A percentile compares a stretch with the other conserved stretches of the same genome.
These are phyloP conservation scores for Anoplius nigerrimus DNA, from an alignment of 2,888 invertebrate genomes.

Conservation along the genomic window DNA sequence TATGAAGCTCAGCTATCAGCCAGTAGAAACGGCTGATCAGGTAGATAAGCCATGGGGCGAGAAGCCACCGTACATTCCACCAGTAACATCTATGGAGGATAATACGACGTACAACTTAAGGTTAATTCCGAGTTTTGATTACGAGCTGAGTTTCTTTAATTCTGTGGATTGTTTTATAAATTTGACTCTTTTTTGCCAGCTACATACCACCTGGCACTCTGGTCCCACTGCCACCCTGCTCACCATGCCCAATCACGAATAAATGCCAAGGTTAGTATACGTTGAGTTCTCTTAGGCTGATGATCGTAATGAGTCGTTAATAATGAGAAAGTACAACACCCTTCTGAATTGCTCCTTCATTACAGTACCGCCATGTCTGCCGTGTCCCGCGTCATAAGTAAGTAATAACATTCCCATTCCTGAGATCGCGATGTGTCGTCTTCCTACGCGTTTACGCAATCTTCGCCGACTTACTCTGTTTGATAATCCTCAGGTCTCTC, in stretches of 20 bases:
- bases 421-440: neutral
- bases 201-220: slow-evolving; percentile 66
- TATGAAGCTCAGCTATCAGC: slow-evolving; percentile 77
- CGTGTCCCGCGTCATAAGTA: slow-evolving; percentile 32
- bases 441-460: no score
- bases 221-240: slow-evolving; percentile 43
- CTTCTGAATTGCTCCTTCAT: neutral
- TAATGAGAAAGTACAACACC: neutral
- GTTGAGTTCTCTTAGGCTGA: neutral
- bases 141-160: neutral
- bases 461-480: no score
- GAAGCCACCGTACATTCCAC: slow-evolving; percentile 53
- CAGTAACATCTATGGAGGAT: slow-evolving; percentile 61
- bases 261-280: slow-evolving; percentile 16
- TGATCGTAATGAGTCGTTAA: neutral
- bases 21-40: slow-evolving; percentile 45
- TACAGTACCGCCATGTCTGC: slow-evolving; percentile 29
- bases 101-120: slow-evolving; percentile 69
- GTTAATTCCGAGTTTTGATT: no score
- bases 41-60: slow-evolving; percentile 58
- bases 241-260: slow-evolving; percentile 16
- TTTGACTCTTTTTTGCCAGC: slow-evolving; percentile 49
- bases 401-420: neutral
- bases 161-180: neutral
- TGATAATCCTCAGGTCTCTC: no score